phyloP scores from a whole-genome alignment of 2,797 vertebrate genomes.

The Hypotaenidia okinawae region DNA sequence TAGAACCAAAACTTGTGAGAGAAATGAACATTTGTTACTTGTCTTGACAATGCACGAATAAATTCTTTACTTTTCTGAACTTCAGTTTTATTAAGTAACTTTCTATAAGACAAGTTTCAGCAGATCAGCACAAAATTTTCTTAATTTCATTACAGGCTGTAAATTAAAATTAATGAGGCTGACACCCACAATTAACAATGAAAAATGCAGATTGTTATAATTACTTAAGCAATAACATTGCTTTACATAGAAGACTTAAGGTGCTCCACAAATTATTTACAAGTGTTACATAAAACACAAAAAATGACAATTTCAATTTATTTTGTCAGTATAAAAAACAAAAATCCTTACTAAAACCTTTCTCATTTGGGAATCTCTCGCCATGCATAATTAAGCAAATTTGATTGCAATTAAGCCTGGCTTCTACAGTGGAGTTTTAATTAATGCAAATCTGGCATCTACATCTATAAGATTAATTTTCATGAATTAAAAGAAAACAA shows the following conservation, averaged over 20 bases:
- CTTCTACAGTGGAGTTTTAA: conserved; percentile 99
- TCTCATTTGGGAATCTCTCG: conserved; percentile 99
- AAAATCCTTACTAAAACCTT: conserved; percentile 97
- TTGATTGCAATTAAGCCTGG: conserved; percentile 99
- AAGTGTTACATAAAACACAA: conserved; percentile 97
- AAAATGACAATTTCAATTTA: conserved; percentile 99
- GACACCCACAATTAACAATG: conserved; percentile 99
- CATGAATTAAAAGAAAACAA: conserved; percentile 99
- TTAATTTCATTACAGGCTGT: conserved; percentile 99
- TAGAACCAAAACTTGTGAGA: conserved; percentile 45
- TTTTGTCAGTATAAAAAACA: conserved; percentile 99
- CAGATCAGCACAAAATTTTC: conserved; percentile 99
- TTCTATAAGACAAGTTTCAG: conserved; percentile 92
- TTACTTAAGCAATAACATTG: conserved; percentile 99
- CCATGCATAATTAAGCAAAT: conserved; percentile 99
- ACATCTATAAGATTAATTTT: conserved; percentile 99
- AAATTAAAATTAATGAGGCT: conserved; percentile 99
- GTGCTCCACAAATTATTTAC: conserved; percentile 94
- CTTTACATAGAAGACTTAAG: conserved; percentile 96
- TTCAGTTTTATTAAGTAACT: conserved; percentile 82
- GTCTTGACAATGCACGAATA: conserved; percentile 57
- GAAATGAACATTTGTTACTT: conserved; percentile 39
- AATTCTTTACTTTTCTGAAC: conserved; percentile 77
- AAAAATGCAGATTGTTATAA: conserved; percentile 99
- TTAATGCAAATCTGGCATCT: conserved; percentile 99